Evolutionary conservation across 2,888 invertebrate genomes (phyloP), one percentile per base, ranked within the genome.

Genomic region (Meiosimyza decipiens): DNA sequence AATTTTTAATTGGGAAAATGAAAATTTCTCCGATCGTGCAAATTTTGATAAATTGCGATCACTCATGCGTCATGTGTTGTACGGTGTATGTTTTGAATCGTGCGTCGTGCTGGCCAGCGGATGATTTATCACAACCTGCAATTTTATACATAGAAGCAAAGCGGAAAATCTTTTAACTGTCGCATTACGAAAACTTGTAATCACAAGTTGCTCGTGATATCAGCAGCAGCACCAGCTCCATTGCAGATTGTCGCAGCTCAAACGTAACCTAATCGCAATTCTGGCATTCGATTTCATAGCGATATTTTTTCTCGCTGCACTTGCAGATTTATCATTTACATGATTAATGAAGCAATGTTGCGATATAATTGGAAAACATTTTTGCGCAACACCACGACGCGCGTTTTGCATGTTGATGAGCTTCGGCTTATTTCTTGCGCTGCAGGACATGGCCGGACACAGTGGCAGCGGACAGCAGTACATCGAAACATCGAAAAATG

Each of bases 281-380:
- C 66, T 47, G 55, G 57, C 55, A 57, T 47, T 15, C 47, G 18
- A 55, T 33, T 55, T 52, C 28, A 64, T 54, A 52, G 28, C n/a
- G 22, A 22, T n/a, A 15, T 40, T 13, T 7, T 16, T 16, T n/a
- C 47, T 28, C 40, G 47, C 47, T 57, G 62, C 69, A 60, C 70
- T 73, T 60, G 77, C 79, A 79, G 80, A 82, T 82, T 81, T 82
- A 82, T 82, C 82, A 82, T 81, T 83, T 80, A 77, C 80, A 80
- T 83, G 82, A 83, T 82, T 82, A 83, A 83, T 83, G 82, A 82
- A 78, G 77, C 79, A 78, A 78, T 80, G 80, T 80, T 79, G 79
- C 79, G 80, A 80, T 81, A 80, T 83, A 83, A 83, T 83, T 82
- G 82, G 81, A 81, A 83, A 80, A 81, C 80, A 80, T 81, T 79